Evolutionary conservation across 2,888 invertebrate genomes (phyloP), one percentile per base, ranked within the genome.

Genomic region (Metalampra italica): DNA sequence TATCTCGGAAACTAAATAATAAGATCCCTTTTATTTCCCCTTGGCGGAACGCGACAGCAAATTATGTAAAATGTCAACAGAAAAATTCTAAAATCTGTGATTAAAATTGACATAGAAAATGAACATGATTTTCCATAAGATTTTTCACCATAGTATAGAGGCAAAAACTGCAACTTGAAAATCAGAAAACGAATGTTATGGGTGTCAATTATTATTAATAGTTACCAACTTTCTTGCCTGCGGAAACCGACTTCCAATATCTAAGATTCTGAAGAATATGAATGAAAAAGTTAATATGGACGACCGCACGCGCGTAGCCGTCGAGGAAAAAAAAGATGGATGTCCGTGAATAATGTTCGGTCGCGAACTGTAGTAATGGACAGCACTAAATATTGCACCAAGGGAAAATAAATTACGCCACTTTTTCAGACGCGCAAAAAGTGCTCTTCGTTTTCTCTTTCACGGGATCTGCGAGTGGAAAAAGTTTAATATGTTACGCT

Each of bases 361-460:
- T 85, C 88, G 88, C 86, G 86, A 85, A 86, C 87, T 86, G 76
- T 79, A 79, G 87, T 88, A 88, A 88, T 87, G 88, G 88, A 86
- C 88, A 87, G 83, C 87, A 86, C 87, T 87, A 88, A 88, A 88
- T 88, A 88, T 88, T 86, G 84, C 82, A 85, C 80, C 78, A 71
- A 82, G 84, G 82, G 85, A 82, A 86, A 85, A 88, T 87, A 87
- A 88, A 88, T 88, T 86, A 86, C 84, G 64, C 67, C 78, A 75
- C 81, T 86, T 87, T 87, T 87, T 87, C 87, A 86, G 78, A 66
- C 61, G 72, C 77, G 80, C 84, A 85, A 87, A 87, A 86, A 87
- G 78, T 69, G 70, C 71, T 78, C 78, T 81, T 81, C 82, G 82
- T 80, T 83, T 79, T 80, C 82, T 81, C 79, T 80, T 83, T 76